Base-by-base conservation (phyloP, 2,113 vertebrate species). In the Opisthocomus hoazin region DNA sequence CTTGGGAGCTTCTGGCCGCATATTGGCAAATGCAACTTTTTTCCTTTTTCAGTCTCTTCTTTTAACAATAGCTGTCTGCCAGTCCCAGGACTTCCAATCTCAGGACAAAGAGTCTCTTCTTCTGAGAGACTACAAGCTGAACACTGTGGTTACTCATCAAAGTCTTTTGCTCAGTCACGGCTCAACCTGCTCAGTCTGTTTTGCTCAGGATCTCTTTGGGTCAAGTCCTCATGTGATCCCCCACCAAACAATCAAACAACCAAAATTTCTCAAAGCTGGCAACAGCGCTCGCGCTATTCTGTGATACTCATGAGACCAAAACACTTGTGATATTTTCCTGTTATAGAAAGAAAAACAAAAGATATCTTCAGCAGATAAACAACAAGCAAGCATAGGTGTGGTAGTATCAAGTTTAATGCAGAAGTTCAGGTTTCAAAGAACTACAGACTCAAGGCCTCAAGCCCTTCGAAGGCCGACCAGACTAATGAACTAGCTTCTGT, bases 401-500 rank as follows among this genome's bases (percentile, higher is more conserved):
- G 12, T 1, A 79, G 24, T 26, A 75, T 12, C 10, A 50, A 54
- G 19, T 30, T 24, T 23, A 45, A 45, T 6, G 8, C 51, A 41
- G 43, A 30, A 56, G 26, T 50, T 75, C 45, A 45, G 26, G 13
- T 39, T 76, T 46, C 48, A 61, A 51, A 46, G 23, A 80, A 66
- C 8, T 43, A 41, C 19, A 61, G 63, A 30, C 22, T 46, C n/a
- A 24, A 57, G 45, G 23, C 53, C 76, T 26, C 45, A 43, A 75
- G 39, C 5, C 15, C n/a, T 48, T 11, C 0, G 0, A 63, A 74
- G 34, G 37, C 29, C 1, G 0, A 37, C 15, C 5, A 84, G 36
- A 65, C 10, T 27, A 15, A 6, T 15, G 9, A 84, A 45, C 4
- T 4, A 64, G 41, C 17, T 34, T 17, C 45, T 30, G 12, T 10